Percentiles rank a stretch among this genome's conserved stretches.
These are phyloP conservation scores for Catostylus mosaicus DNA, from an alignment of 30 jellyfish, hydroid and myxozoan species.

Conservation along the genomic window DNA sequence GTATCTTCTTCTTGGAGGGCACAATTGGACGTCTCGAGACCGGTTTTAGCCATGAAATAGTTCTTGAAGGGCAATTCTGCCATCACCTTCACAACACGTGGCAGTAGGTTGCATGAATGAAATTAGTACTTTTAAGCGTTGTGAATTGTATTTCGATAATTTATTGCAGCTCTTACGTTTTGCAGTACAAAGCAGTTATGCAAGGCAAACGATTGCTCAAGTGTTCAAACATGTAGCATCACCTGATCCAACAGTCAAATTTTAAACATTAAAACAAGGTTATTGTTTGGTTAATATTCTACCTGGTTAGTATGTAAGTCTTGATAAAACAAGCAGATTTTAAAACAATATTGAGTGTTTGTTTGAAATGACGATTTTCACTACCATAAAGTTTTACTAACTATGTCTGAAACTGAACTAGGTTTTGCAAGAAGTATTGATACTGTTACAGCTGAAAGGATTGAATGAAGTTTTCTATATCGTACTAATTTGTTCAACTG, in stretches of 20 bases:
- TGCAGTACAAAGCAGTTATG: neutral
- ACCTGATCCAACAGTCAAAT: conserved; percentile 1
- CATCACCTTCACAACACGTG: too few relatives aligned
- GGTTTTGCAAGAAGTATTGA: neutral
- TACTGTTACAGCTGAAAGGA: neutral
- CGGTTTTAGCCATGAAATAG: too few relatives aligned
- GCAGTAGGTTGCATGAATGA: neutral
- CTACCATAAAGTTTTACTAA: neutral
- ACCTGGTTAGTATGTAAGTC: neutral
- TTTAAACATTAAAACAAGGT: neutral
- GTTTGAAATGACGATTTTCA: neutral
- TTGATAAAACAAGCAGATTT: neutral
- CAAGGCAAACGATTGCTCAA: neutral
- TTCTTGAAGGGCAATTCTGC: too few relatives aligned
- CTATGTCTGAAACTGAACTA: neutral
- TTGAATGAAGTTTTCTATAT: neutral
- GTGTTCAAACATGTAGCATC: neutral
- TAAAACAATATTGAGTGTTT: neutral
- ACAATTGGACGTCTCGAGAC: too few relatives aligned
- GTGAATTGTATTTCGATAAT: neutral
- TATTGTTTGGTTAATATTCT: neutral
- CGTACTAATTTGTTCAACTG: neutral
- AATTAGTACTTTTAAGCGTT: neutral
- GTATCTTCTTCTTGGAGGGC: too few relatives aligned
- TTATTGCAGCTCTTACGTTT: neutral